Percentiles rank a stretch among this genome's conserved stretches.
phyloP scores from a whole-genome alignment of 2,888 invertebrate genomes.

The Synanthedon andrenaeformis region DNA sequence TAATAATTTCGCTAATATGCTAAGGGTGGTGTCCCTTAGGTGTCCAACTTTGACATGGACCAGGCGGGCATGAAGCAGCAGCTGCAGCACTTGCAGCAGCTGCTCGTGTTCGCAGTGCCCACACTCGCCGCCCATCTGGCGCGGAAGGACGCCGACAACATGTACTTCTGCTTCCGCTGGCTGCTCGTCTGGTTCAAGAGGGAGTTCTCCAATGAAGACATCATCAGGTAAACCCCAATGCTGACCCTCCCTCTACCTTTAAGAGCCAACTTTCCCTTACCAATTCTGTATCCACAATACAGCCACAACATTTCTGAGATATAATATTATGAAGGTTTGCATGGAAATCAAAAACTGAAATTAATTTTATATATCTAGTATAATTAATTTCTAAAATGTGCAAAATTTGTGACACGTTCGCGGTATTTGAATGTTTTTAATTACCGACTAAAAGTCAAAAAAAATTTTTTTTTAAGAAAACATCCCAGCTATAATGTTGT shows the following conservation, averaged over 20 bases:
- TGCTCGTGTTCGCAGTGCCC: conserved; percentile 86
- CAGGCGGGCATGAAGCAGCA: conserved; percentile 97
- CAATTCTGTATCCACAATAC: too few species aligned
- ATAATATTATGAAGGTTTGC: too few species aligned
- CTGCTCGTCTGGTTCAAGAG: conserved; percentile 95
- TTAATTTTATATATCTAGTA: too few species aligned
- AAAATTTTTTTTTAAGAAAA: too few species aligned
- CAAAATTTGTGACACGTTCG: too few species aligned
- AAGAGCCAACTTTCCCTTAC: not conserved
- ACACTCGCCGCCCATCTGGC: conserved; percentile 88
- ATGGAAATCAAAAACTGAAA: too few species aligned
- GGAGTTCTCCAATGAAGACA: conserved; percentile 88
- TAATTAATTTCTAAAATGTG: too few species aligned
- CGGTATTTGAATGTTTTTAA: too few species aligned
- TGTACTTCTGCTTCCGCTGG: conserved; percentile 99
- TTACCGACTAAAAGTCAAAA: too few species aligned
- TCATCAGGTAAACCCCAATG: conserved; percentile 76
- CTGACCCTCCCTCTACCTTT: not conserved
- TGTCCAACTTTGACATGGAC: conserved; percentile 95
- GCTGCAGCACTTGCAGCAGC: conserved; percentile 83
- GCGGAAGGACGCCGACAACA: conserved; percentile 88
- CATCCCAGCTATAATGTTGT: too few species aligned
- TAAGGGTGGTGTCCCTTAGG: conserved; percentile 44
- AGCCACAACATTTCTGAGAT: too few species aligned
- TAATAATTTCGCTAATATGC: too few species aligned